Base-by-base conservation (phyloP, 2,113 vertebrate genomes). In the Halcyon senegalensis region DNA sequence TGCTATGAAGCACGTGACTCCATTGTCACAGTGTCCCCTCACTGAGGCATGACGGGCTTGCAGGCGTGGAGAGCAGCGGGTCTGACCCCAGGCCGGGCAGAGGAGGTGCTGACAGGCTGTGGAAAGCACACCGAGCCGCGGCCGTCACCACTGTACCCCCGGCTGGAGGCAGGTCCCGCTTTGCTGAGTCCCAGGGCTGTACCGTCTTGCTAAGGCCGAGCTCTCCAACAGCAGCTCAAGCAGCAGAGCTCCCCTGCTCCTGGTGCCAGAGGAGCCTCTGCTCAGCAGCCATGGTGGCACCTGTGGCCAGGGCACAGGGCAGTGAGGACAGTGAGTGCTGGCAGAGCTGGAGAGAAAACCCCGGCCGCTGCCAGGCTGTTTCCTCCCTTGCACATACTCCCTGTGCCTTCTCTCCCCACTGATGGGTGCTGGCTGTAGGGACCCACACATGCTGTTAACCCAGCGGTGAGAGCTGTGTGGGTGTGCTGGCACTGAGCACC, bases 351-450 rank as follows among this genome's bases (percentile, higher is more conserved):
- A 79, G 33, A 53, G 48, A 63, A 55, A 59, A 27, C 13, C 2
- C 55, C 21, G 31, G 39, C 44, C 35, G n/a, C 33, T 14, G 17
- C 33, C 25, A 28, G 24, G 8, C 35, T 37, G 14, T 28, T 33
- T 55, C 24, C 39, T 69, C 25, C 39, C 25, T 48, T 4, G 13
- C 0, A 2, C 28, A 6, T 7, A 3, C 30, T 9, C 19, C 27
- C 0, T 0, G 4, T 5, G 9, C 19, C 1, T 20, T 50, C 44
- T 4, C 16, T 25, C 7, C 13, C 35, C 30, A 4, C 27, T 19
- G 11, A 59, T 33, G 21, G 13, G 46, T 79, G 46, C 72, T 53
- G 58, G 72, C 16, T 44, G 37, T 17, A 25, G 9, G 28, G 11
- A 17, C 30, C 41, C 5, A 8, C 30, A 4, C 1, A 2, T 16